Base-by-base conservation (phyloP, 2,888 invertebrate genomes). In the Antitype chi region DNA sequence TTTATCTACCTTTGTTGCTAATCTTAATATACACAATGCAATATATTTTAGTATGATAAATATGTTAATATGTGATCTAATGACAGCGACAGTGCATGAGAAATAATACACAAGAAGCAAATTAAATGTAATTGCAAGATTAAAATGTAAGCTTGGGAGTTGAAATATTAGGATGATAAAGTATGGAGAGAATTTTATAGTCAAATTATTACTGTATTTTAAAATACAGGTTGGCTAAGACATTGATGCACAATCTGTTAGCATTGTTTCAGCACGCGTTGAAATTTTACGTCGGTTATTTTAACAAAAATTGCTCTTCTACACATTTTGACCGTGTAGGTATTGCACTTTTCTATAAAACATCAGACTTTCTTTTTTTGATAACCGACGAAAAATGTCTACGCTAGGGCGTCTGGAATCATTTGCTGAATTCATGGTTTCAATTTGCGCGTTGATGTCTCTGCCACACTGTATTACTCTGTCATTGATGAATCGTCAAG, bases 21-120 rank as follows among this genome's bases (percentile, higher is more conserved):
- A 5, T 70, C 82, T 70, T 67, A 81, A 47, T 59, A 32, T 60
- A 57, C 17, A 77, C 43, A 81, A 71, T 75, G 68, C 80, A 84
- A 15, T 70, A 62, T 20, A 55, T 38, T n/a, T 17, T 32, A 62
- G 32, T 32, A 69, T 55, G 38, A 15, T 52, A 15, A 66, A 32
- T 43, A 38, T 74, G 74, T 82, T 83, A 83, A 66, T 71, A 85
- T 47, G 88, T 70, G 81, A 83, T 68, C 74, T 85, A 85, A 86
- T 90, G 90, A 82, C 32, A 73, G 88, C 87, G 90, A 86, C 63
- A 88, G 90, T 89, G 90, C 88, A 90, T 89, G 88, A 89, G 75
- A 88, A 91, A 91, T 86, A 84, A 80, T 91, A 91, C 88, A 92
- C 89, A 92, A 92, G 87, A 94, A 94, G 94, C 94, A 91, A 91